Evolutionary conservation across 2,797 vertebrate genomes (phyloP), one percentile per base, ranked within the genome.

Genomic region (Sebastes oblongus): DNA sequence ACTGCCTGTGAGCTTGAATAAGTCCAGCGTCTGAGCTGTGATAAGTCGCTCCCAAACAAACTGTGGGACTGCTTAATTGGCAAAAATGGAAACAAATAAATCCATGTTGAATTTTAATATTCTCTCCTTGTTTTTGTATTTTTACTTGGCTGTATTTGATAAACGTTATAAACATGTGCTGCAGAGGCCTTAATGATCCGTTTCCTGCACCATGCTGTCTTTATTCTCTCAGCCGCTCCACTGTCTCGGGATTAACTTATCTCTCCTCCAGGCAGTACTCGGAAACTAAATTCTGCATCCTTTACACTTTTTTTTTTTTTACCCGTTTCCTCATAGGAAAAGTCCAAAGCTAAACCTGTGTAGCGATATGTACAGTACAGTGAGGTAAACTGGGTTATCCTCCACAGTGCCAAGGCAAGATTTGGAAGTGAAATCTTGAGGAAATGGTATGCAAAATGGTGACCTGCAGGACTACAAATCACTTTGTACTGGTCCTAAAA

Each of bases 221-320:
- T 86, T 89, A 78, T 80, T 90, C 80, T 86, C 81, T 84, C 77
- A 66, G 82, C 76, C 72, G 61, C 82, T 84, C 72, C 68, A 85
- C 88, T 89, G 87, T 92, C 83, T 81, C 10, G 70, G 89, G 90
- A 92, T 92, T 91, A 92, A 92, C 84, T 93, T 88, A 91, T 91
- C 88, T 94, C 83, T 92, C 87, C 89, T 90, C 77, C 87, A 85
- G 91, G 89, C 90, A 61, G 71, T 56, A 72, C 78, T 84, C 52
- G 55, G 81, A 82, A 86, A 87, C 87, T 83, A 82, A 90, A 94
- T 92, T 93, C 85, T 93, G 92, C 90, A 87, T 90, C 81, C 78
- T 89, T 86, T 86, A 92, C 91, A 91, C 74, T 87, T 91, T 27
- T 27, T 90, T 67, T 36, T 64, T 39, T 50, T n/a, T 50, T 20